Conservation (phyloP, 2,797 vertebrate genomes). For the Schizopygopsis malacanthus region DNA sequence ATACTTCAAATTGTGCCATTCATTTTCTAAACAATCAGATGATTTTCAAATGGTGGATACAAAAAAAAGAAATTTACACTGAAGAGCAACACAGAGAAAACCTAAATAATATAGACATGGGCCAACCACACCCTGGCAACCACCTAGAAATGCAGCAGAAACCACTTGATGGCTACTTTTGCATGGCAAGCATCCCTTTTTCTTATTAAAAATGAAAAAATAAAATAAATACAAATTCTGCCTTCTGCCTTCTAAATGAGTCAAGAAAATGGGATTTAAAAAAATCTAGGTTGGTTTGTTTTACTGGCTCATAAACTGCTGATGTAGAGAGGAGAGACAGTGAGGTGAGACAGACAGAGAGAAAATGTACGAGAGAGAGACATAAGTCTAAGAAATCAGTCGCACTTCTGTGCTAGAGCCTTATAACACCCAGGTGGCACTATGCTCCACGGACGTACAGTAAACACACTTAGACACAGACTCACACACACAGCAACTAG, state of each 20-base stretch:
- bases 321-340: slow-evolving; percentile 41
- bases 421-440: slow-evolving; percentile 53
- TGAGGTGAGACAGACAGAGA: slow-evolving; percentile 13
- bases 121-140: slow-evolving; percentile 3
- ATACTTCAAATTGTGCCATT: neutral
- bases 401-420: slow-evolving; percentile 54
- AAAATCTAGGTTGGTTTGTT: neutral
- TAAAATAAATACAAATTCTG: neutral
- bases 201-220: neutral
- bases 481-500: slow-evolving; percentile 25
- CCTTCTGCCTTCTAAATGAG: slow-evolving; percentile 3
- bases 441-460: slow-evolving; percentile 42
- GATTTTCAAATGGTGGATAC: neutral
- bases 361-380: slow-evolving; percentile 23
- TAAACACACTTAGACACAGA: slow-evolving; percentile 41
- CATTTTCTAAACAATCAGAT: neutral
- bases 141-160: neutral
- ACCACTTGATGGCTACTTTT: neutral
- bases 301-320: slow-evolving; percentile 37
- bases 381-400: slow-evolving; percentile 39
- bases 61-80: neutral
- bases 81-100: neutral
- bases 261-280: neutral
- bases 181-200: neutral
- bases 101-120: neutral